These are phyloP conservation scores for Emydura subglobosa DNA, from an alignment of 2,113 vertebrate species.

Conservation along the genomic window DNA sequence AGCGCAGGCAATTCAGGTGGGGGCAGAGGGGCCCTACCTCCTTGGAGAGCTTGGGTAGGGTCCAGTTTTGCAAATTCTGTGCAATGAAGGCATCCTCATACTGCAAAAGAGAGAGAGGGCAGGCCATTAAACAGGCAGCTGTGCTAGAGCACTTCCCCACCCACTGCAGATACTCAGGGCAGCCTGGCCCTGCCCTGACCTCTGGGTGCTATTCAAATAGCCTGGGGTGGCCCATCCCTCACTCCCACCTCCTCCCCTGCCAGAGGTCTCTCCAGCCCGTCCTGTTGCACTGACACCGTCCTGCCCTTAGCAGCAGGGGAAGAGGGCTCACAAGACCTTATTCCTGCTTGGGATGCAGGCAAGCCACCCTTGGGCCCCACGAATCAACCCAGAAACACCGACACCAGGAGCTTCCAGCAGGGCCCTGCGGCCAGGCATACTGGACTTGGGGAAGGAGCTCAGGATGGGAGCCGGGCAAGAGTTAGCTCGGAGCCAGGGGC, in stretches of 20 bases:
- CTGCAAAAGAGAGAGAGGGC: conserved; percentile 44
- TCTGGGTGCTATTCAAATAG: not conserved
- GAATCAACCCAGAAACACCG: not conserved
- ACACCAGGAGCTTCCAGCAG: not conserved
- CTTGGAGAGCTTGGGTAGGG: conserved; percentile 48
- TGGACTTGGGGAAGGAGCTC: too few relatives aligned
- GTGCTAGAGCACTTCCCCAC: not conserved
- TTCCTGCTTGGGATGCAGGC: not conserved
- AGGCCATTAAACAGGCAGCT: not conserved
- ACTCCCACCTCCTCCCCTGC: not conserved
- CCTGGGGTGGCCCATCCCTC: not conserved
- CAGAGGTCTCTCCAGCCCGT: not conserved
- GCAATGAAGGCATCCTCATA: conserved; percentile 71
- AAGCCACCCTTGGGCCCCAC: not conserved
- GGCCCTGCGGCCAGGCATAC: too few relatives aligned
- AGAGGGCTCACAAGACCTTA: too few relatives aligned
- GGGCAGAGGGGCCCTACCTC: conserved; percentile 37
- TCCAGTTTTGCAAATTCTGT: conserved; percentile 70
- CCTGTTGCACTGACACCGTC: not conserved
- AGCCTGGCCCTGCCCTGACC: not conserved
- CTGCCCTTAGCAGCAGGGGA: too few relatives aligned
- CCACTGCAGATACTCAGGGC: not conserved
- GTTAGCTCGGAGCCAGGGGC: too few relatives aligned
- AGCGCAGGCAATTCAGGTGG: not conserved
- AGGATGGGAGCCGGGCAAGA: too few relatives aligned